phyloP scores from a whole-genome alignment of 30 jellyfish, hydroid and myxozoan species.

The Morbakka virulenta region DNA sequence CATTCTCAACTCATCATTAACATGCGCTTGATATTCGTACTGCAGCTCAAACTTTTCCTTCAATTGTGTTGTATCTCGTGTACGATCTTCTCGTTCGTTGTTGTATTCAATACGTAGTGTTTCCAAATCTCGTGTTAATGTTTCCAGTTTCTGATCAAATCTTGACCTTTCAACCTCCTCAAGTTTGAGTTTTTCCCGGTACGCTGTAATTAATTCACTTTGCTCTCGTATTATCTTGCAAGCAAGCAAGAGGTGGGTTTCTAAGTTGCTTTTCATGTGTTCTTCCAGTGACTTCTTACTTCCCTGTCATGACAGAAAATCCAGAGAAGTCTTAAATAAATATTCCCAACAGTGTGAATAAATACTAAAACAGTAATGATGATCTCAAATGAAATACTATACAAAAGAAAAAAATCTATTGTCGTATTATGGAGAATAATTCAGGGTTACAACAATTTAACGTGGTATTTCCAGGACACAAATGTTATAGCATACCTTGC shows the following conservation, averaged over 20 bases:
- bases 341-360: too few species aligned
- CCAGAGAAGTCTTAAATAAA: too few species aligned
- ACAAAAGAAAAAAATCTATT: too few species aligned
- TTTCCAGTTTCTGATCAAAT: conserved; percentile 63
- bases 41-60: conserved; percentile 68
- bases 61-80: conserved; percentile 50
- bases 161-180: conserved; percentile 54
- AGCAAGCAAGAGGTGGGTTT: conserved; percentile 68
- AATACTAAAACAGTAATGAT: too few species aligned
- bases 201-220: conserved; percentile 62
- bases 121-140: conserved; percentile 58
- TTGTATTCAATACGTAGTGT: conserved; percentile 48
- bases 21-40: conserved; percentile 81
- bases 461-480: too few species aligned
- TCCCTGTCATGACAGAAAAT: conserved; percentile 48
- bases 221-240: conserved; percentile 71
- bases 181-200: conserved; percentile 53
- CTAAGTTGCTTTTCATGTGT: conserved; percentile 71
- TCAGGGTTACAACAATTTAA: too few species aligned
- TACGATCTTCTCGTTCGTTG: conserved; percentile 57
- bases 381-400: too few species aligned
- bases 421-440: too few species aligned
- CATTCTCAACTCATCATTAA: conserved; percentile 82
- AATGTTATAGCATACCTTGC: too few species aligned
- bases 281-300: conserved; percentile 51